Percentiles rank a stretch among this genome's conserved stretches.
phyloP scores from a whole-genome alignment of 2,888 invertebrate species.

The Ophraella communa region DNA sequence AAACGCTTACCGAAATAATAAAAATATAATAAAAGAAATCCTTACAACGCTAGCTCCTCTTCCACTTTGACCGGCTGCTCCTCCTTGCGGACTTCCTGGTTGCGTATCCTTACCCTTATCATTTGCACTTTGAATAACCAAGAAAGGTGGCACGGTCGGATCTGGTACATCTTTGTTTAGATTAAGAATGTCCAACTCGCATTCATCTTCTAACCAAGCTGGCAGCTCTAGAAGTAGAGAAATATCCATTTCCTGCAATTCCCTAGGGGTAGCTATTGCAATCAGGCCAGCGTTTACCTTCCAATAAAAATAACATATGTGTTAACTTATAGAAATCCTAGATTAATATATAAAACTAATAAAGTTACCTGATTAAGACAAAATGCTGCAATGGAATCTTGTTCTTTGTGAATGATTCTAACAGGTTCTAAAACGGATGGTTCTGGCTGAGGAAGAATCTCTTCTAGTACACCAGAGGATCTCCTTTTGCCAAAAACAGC shows the following conservation, averaged over 20 bases:
- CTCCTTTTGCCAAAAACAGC: constrained; percentile 89
- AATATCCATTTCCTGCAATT: constrained; percentile 98
- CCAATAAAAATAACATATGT: constrained; percentile 11
- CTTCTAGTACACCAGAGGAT: constrained; percentile 64
- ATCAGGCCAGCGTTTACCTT: constrained; percentile 82
- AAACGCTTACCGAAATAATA: neutral
- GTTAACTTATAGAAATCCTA: too few relatives aligned
- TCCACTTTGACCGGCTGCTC: constrained; percentile 80
- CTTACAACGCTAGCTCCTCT: constrained; percentile 88
- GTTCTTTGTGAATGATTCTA: constrained; percentile 97
- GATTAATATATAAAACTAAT: constrained; percentile 7
- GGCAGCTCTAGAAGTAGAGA: constrained; percentile 87
- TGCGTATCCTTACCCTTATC: constrained; percentile 64
- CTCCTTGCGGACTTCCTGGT: constrained; percentile 73
- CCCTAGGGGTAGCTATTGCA: constrained; percentile 90
- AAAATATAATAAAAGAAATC: constrained; percentile 33
- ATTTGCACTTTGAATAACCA: constrained; percentile 80
- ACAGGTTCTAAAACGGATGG: constrained; percentile 74
- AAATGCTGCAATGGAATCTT: constrained; percentile 97
- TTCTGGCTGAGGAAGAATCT: constrained; percentile 58
- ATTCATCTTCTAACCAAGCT: constrained; percentile 95
- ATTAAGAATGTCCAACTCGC: constrained; percentile 93
- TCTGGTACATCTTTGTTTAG: constrained; percentile 71
- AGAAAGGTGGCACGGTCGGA: constrained; percentile 72
- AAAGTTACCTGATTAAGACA: constrained; percentile 82